Base-by-base conservation (phyloP, 2,888 invertebrate genomes). In the Chirona hameri region DNA sequence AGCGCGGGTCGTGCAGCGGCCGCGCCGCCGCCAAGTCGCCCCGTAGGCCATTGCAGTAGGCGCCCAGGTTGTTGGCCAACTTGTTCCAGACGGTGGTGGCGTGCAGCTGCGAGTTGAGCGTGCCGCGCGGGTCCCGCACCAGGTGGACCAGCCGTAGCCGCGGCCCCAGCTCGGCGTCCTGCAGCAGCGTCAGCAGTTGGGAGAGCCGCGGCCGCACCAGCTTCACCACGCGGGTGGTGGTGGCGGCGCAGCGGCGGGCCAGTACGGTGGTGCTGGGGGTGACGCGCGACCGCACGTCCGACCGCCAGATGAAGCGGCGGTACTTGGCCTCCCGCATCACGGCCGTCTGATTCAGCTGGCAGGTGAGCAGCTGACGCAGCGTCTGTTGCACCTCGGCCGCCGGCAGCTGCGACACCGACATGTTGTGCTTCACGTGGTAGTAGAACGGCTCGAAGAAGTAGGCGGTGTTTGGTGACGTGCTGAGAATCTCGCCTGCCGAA, bases 61-160 rank as follows among this genome's bases (percentile, higher is more conserved):
- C 2, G 29, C 29, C 29, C 69, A 29, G 69, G 29, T 69, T n/a
- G 14, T n/a, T 3, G 29, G 14, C 10, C 14, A 29, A 14, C n/a
- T 29, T 7, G 29, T 10, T 12, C 69, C 69, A 69, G 14, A 69
- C 29, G 29, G 12, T 14, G 69, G 15, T 12, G 14, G 69, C 69
- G 69, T 29, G 69, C 69, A 69, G 69, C 69, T 29, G 27, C 14
- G 69, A 69, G 69, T 69, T 69, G 69, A 69, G 7, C n/a, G 29
- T 29, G 69, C 69, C 69, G 69, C 69, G 69, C 69, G 69, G 69
- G 69, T 69, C 69, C 14, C 69, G 69, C 69, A 69, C 69, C 69
- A 69, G 69, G 69, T 69, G 29, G 3, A 69, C 15, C 29, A 69
- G 14, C 5, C 69, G 69, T 14, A 69, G 29, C 14, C 29, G 69